Evolutionary conservation across 2,113 vertebrate genomes (phyloP), one percentile per base, ranked within the genome.

Genomic region (Poeciliopsis prolifica): DNA sequence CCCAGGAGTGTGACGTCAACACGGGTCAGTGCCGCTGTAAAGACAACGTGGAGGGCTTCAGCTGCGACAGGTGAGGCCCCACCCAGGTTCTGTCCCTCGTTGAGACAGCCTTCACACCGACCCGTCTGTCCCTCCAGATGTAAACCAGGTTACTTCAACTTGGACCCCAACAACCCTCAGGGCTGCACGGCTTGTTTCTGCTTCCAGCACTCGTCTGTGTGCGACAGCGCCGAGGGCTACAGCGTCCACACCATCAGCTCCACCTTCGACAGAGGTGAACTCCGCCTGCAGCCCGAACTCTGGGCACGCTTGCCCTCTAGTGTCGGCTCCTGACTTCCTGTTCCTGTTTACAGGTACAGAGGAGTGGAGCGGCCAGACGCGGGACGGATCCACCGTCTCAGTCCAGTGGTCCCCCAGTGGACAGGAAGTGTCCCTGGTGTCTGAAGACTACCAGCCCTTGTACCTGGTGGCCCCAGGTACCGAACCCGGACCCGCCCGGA

Each of bases 141-240:
- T 89, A 99, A 99, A 72, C 96, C 97, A 83, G 98, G 98, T 0
- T 99, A 94, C 94, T 99, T 99, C 63, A 95, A 98, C 87, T 89
- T 99, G 94, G 97, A 98, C 73, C 72, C 87, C 0, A 92, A 87
- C 63, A 98, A 97, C 80, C 94, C 95, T 5, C 94, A 92, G 72
- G 98, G 98, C 70, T 99, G 98, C 90, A 97, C 95, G 0, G 94
- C 97, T 0, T 99, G 98, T 75, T 99, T 99, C 93, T 99, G 98
- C 89, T 99, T 96, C 80, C 96, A 96, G 15, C 98, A 99, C 90
- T 99, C 98, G 0, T 98, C 98, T 0, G 97, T 99, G 76, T 99
- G 98, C 64, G 93, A 95, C 54, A 97, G 68, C 3, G 96, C 97
- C 0, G 42, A 92, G 0, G 97, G 96, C 83, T 99, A 95, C 93